Evolutionary conservation across 2,888 invertebrate species (phyloP), one percentile per base, ranked within the genome.

Genomic region (Lacanobia oleracea): DNA sequence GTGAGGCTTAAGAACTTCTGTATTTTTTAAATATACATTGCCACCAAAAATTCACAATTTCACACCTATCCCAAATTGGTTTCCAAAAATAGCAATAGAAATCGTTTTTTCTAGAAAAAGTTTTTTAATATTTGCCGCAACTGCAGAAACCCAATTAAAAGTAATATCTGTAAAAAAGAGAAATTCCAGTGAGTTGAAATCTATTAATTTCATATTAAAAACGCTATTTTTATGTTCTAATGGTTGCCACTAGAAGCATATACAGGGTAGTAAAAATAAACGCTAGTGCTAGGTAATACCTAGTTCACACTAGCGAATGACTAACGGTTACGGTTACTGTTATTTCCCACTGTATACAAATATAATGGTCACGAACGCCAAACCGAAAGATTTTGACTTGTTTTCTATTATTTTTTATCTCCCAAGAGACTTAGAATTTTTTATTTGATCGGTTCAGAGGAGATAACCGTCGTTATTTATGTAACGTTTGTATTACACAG

Each of bases 291-390:
- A 86, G 84, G 81, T 86, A 81, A 84, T 79, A 80, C 86, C 86
- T 82, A 83, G 85, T 85, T 84, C 85, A 86, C 85, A 85, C 85
- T 79, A 78, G 73, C 79, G 77, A 75, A 84, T 84, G 86, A 86
- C 60, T 83, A 83, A 84, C 81, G 81, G 74, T 84, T 66, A 86
- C 62, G 67, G 79, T 86, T 63, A 86, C 77, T 83, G 86, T 86
- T 86, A 86, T 86, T 67, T 69, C 68, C 71, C 62, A 56, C 68
- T 81, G 86, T 86, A 86, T 83, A 86, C 82, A 84, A 82, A 86
- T 86, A 86, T 81, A 82, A 85, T 79, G 67, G 79, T 75, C 76
- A 81, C 81, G 77, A 82, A 82, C 75, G 21, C 71, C 66, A 79
- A 79, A 79, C 72, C 72, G 63, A 86, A 73, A 82, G 74, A 85